These are phyloP conservation scores for Nephrotoma guestfalica DNA, from an alignment of 2,888 invertebrate genomes.

Conservation along the genomic window DNA sequence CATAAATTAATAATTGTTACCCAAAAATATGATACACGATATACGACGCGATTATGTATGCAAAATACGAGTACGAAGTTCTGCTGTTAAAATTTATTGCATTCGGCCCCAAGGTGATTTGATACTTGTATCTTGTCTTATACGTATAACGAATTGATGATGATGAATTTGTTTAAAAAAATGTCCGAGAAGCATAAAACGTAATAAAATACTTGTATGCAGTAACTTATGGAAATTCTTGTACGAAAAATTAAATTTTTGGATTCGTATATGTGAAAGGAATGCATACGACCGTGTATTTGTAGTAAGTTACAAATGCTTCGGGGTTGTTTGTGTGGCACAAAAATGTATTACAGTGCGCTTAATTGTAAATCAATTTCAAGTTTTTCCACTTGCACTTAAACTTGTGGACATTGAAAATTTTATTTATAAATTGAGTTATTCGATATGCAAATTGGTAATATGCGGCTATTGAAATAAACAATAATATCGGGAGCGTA, in stretches of 20 bases:
- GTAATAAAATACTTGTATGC: neutral
- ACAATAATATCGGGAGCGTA: neutral
- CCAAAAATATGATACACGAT: neutral
- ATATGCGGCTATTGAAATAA: neutral
- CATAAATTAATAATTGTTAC: neutral
- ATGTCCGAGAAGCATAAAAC: neutral
- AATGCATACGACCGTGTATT: too few relatives aligned
- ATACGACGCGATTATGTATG: neutral
- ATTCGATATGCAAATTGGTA: neutral
- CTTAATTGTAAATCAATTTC: neutral
- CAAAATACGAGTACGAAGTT: neutral
- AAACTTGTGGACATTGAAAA: neutral
- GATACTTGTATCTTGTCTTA: neutral
- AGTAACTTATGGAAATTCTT: neutral
- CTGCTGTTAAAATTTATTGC: neutral
- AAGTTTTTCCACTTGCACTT: neutral
- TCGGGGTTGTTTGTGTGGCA: neutral
- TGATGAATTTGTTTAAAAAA: neutral
- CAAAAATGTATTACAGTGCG: neutral
- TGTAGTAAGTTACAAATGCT: neutral
- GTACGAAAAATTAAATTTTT: neutral
- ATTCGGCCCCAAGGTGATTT: neutral
- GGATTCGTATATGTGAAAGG: neutral
- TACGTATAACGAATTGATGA: neutral
- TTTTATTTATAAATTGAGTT: neutral